Evolutionary conservation across 2,113 vertebrate species (phyloP), one percentile per base, ranked within the genome.

Genomic region (Gila orcuttii): DNA sequence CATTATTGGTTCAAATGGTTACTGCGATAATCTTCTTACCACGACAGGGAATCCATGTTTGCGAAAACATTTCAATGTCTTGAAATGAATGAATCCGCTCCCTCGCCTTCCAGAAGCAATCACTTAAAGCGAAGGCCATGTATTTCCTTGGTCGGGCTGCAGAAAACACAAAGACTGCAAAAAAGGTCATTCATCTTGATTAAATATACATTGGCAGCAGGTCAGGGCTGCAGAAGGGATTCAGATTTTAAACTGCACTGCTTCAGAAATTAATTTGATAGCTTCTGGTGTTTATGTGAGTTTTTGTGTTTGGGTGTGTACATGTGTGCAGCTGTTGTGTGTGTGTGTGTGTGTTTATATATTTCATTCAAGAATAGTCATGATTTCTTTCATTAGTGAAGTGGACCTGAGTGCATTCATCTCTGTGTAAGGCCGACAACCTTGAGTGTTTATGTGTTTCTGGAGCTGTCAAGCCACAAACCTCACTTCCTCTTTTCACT

Each of bases 121-220:
- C 83, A 59, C 45, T 77, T 79, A 85, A 85, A 85, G 59, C 62
- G 59, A 83, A 83, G 81, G 59, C 85, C 36, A 23, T 60, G 81
- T 28, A 47, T 86, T 89, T 87, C 83, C 76, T 59, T 62, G 68
- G 39, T n/a, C 23, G 11, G 42, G 28, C 25, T 31, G 64, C 12
- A 13, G 42, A 59, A 84, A 80, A 85, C 39, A 52, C 52, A 82
- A 66, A 71, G 85, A 62, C 79, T 85, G 75, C n/a, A 23, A 75
- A 84, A 90, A 88, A 90, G 71, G 87, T 89, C 80, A 86, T 90
- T 89, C 83, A 50, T 89, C 89, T 90, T 89, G 87, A 89, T 89
- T 90, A 87, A 82, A 88, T 85, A 85, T 80, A 68, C 66, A 86
- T 84, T 86, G 85, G 89, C 85, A 85, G 50, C 68, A 23, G 87